Evolutionary conservation across 2,797 vertebrate genomes (phyloP), one percentile per base, ranked within the genome.

Genomic region (Scomberomorus guttatus): DNA sequence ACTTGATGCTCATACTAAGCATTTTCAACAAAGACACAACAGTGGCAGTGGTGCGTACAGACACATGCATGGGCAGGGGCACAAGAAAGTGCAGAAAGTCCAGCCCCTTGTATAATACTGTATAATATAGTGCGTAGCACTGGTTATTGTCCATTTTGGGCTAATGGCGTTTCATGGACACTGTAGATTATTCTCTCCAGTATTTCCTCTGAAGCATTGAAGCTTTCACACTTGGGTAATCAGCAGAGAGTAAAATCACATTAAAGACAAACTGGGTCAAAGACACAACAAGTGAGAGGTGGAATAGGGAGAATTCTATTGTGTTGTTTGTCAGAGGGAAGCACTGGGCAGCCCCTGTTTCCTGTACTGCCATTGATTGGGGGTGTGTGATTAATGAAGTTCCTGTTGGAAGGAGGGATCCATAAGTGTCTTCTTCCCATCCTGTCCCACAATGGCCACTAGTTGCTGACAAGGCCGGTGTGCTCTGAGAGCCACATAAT

Each of bases 361-460:
- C 89, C 87, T 90, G 72, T 79, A 71, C 72, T 80, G 51, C 27
- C 68, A 92, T 94, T 46, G 89, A 94, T 90, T 5, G 52, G 34
- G 46, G 18, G 61, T n/a, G 39, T 7, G 64, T 90, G 90, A 93
- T 91, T 90, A 93, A 92, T 92, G 82, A 92, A 89, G 88, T 84
- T 67, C 77, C 87, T 90, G 63, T 79, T 73, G 81, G 75, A 82
- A 54, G 50, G 55, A 88, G n/a, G 60, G 78, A 91, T 89, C 82
- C 74, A 83, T 87, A 82, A 87, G 67, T 79, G 81, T 89, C 76
- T 64, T 87, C 73, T 85, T 81, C 63, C 64, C 72, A 74, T 75
- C 42, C 61, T 79, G 63, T 75, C 66, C 75, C 65, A 81, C 82
- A 80, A 66, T 83, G 54, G 66, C 57, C 64, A 83, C 79, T 84